A percentile compares a stretch with the other conserved stretches of the same genome.
Evolutionary conservation across 2,797 vertebrate species (phyloP).

Genomic region (Siniperca obscura): DNA sequence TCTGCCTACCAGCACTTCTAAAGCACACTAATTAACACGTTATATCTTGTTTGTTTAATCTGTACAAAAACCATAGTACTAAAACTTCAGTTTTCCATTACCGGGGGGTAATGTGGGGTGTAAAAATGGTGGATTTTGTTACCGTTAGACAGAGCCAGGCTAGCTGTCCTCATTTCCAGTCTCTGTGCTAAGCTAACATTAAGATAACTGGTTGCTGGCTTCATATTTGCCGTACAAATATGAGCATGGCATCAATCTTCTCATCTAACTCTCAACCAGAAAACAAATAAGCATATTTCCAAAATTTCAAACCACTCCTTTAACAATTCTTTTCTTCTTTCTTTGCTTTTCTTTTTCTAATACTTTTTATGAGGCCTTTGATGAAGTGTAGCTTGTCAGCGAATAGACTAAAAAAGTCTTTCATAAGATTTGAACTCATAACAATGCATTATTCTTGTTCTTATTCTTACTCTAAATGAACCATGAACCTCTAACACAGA

Average conservation of each 20-base stretch:
- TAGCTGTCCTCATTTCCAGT: neutral
- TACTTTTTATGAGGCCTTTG: conserved; percentile 24
- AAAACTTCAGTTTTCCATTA: neutral
- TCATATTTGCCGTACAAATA: neutral
- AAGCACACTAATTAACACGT: neutral
- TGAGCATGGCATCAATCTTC: neutral
- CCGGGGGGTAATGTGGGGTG: neutral
- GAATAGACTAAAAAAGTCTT: conserved; percentile 17
- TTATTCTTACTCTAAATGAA: conserved; percentile 25
- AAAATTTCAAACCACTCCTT: conserved; percentile 1
- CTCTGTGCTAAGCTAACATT: neutral
- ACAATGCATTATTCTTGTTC: conserved; percentile 11
- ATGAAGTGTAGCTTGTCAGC: conserved; percentile 14
- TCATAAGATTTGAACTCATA: conserved; percentile 31
- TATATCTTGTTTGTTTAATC: neutral
- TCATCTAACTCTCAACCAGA: neutral
- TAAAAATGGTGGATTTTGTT: neutral
- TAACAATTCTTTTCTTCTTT: conserved; percentile 4
- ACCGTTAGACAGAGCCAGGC: neutral
- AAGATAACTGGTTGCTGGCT: neutral
- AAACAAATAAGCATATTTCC: neutral
- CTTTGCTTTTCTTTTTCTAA: conserved; percentile 10
- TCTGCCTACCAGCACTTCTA: too few relatives aligned
- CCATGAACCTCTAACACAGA: conserved; percentile 13
- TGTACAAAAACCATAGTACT: neutral